Percentiles rank a stretch among this genome's conserved stretches.
phyloP scores from a whole-genome alignment of 2,797 vertebrate genomes.

The Danio kyathit region DNA sequence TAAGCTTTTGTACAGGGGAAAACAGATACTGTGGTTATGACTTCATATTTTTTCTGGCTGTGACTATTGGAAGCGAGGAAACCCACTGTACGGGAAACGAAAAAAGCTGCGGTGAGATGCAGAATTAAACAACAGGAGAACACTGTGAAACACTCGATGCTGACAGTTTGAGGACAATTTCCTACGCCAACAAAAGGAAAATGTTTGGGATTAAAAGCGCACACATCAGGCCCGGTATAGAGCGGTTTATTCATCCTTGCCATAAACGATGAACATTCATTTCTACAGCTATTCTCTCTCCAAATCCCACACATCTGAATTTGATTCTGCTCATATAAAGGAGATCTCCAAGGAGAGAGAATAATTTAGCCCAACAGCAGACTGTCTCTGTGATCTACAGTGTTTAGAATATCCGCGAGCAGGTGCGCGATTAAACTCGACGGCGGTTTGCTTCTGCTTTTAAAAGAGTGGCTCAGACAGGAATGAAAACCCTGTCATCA shows the following conservation, averaged over 20 bases:
- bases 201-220: conserved; percentile 52
- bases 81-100: conserved; percentile 28
- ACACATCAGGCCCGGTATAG: conserved; percentile 21
- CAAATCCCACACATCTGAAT: conserved; percentile 32
- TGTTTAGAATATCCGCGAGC: conserved; percentile 10
- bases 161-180: conserved; percentile 58
- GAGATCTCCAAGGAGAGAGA: conserved; percentile 31
- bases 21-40: conserved; percentile 55
- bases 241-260: conserved; percentile 39
- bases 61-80: conserved; percentile 37
- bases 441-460: conserved; percentile 23
- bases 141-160: conserved; percentile 30
- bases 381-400: conserved; percentile 32
- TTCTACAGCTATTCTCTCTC: conserved; percentile 29
- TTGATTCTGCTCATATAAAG: not conserved
- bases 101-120: conserved; percentile 28
- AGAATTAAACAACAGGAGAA: conserved; percentile 50
- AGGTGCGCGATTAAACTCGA: conserved; percentile 40
- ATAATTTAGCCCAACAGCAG: conserved; percentile 32
- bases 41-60: conserved; percentile 57
- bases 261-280: conserved; percentile 42
- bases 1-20: conserved; percentile 48
- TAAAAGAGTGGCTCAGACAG: conserved; percentile 20
- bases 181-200: conserved; percentile 45
- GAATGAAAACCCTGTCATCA: conserved; percentile 28